These are phyloP conservation scores for Dromococcyx pavoninus DNA, from an alignment of 2,797 vertebrate species.

Conservation along the genomic window DNA sequence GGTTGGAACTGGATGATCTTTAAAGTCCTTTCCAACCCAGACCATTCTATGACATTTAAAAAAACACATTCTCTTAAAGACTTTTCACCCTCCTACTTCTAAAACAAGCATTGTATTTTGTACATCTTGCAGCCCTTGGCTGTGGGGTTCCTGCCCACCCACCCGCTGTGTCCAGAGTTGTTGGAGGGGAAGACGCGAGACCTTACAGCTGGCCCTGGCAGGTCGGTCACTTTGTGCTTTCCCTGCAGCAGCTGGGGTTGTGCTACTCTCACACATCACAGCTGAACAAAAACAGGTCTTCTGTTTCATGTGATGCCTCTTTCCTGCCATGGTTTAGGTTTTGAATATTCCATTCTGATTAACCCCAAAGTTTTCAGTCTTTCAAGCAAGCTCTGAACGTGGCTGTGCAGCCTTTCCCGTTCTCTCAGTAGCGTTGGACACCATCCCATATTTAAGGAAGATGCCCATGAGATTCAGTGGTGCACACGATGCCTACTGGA, in stretches of 20 bases:
- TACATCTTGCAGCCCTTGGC: constrained; percentile 78
- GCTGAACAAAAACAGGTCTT: background rate
- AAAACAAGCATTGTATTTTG: background rate
- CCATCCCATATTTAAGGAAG: background rate
- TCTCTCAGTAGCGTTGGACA: background rate
- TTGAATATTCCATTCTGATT: background rate
- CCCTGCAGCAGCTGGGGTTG: background rate
- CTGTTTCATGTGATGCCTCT: background rate
- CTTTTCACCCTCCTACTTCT: background rate
- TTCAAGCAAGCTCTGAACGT: background rate
- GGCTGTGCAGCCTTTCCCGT: background rate
- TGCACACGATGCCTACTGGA: background rate
- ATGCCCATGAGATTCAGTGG: background rate
- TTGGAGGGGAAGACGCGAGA: constrained; percentile 81
- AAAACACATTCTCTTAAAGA: background rate
- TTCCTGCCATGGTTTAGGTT: background rate
- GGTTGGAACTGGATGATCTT: no score
- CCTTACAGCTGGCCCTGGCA: constrained; percentile 92
- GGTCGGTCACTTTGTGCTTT: constrained; percentile 68
- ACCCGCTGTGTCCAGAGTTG: constrained; percentile 77
- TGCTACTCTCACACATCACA: background rate
- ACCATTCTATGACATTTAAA: no score
- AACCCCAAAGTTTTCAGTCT: background rate
- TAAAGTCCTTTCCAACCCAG: no score
- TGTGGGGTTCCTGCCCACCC: constrained; percentile 78